Conservation (phyloP, 2,113 vertebrate genomes). For the Mastomys natalensis region DNA sequence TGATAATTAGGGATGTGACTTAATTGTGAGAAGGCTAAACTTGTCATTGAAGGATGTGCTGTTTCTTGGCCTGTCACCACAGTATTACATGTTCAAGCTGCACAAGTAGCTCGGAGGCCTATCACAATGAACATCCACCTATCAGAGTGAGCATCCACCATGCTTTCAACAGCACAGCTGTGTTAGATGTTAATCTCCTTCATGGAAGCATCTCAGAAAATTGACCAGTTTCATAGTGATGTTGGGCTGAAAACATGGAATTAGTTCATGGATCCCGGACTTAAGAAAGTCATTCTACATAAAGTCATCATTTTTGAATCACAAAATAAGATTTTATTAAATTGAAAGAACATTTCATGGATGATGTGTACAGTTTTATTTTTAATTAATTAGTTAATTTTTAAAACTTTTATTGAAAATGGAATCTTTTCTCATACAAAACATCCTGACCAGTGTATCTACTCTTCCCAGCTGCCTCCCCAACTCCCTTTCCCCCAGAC, state of each 20-base stretch:
- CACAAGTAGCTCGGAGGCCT: neutral
- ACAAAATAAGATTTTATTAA: conserved; percentile 43
- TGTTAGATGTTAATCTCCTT: neutral
- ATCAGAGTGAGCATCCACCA: neutral
- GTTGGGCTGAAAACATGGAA: neutral
- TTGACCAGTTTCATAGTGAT: neutral
- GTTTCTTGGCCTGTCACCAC: neutral
- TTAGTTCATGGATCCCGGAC: neutral
- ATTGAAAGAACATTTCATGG: neutral
- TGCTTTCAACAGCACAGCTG: neutral
- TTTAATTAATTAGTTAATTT: neutral
- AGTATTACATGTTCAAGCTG: neutral
- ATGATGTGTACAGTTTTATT: neutral
- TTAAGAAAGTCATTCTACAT: neutral
- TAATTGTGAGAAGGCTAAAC: neutral
- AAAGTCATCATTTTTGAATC: conserved; percentile 48
- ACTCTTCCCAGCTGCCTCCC: neutral
- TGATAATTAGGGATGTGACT: neutral
- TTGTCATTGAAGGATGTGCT: neutral
- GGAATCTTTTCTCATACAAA: neutral
- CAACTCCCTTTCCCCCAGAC: no score
- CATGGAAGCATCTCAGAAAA: conserved; percentile 15
- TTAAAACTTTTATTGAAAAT: neutral
- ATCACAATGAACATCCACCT: neutral
- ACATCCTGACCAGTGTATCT: no score